phyloP scores from a whole-genome alignment of 1,140 invertebrate genomes.

The Paracyclopina nana region DNA sequence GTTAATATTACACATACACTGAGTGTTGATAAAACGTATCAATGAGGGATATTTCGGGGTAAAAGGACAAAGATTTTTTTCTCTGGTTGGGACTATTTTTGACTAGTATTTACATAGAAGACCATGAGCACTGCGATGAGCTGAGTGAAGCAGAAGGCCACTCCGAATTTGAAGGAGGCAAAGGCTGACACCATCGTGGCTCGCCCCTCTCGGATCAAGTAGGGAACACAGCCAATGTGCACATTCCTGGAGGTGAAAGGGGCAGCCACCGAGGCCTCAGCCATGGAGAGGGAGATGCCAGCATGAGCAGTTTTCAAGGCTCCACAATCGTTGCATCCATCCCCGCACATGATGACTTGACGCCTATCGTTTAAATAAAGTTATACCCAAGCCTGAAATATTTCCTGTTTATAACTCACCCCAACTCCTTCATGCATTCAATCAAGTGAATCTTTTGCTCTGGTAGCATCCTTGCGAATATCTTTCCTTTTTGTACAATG shows the following conservation, averaged over 20 bases:
- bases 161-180: constrained; percentile 40
- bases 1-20: too few species aligned
- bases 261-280: constrained; percentile 37
- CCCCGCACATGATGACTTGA: constrained; percentile 38
- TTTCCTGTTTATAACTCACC: too few species aligned
- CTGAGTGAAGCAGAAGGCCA: constrained; percentile 35
- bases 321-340: constrained; percentile 40
- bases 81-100: constrained; percentile 7
- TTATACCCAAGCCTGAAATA: neutral
- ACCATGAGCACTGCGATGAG: constrained; percentile 34
- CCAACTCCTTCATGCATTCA: constrained; percentile 32
- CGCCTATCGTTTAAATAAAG: constrained; percentile 17
- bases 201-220: constrained; percentile 33
- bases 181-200: constrained; percentile 36
- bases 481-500: constrained; percentile 23
- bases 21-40: too few species aligned
- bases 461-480: constrained; percentile 39
- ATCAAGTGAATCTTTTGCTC: constrained; percentile 39
- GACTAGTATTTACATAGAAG: constrained; percentile 24
- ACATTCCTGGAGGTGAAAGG: constrained; percentile 36
- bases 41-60: constrained; percentile 1
- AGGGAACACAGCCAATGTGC: constrained; percentile 35
- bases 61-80: neutral
- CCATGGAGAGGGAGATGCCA: constrained; percentile 32
- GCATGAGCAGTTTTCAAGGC: constrained; percentile 33